These are phyloP conservation scores for Hyles vespertilio DNA, from an alignment of 1,140 invertebrate genomes.

Conservation along the genomic window DNA sequence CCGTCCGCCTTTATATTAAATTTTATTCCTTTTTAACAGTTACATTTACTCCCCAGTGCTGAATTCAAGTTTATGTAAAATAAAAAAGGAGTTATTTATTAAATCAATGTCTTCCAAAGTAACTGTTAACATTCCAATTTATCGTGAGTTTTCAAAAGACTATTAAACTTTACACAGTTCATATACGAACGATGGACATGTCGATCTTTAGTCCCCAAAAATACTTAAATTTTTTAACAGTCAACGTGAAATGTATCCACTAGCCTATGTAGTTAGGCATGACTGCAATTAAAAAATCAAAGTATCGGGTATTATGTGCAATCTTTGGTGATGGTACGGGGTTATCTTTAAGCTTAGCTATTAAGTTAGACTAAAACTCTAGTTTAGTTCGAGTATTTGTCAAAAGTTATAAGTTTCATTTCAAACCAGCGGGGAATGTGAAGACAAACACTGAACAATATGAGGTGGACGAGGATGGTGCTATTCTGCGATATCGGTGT, in stretches of 20 bases:
- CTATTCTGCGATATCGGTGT: constrained; percentile 34
- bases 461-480: constrained; percentile 39
- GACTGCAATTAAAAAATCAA: constrained; percentile 77
- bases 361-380: constrained; percentile 49
- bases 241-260: constrained; percentile 42
- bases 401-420: constrained; percentile 58
- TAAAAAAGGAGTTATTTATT: constrained; percentile 16
- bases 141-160: constrained; percentile 12
- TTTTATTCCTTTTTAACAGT: constrained; percentile 5
- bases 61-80: neutral
- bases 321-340: constrained; percentile 77
- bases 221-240: constrained; percentile 72
- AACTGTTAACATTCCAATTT: constrained; percentile 46
- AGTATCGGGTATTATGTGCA: constrained; percentile 78
- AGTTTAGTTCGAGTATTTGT: constrained; percentile 36
- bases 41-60: constrained; percentile 7
- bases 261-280: constrained; percentile 50
- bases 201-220: constrained; percentile 40
- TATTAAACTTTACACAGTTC: constrained; percentile 18
- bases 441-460: constrained; percentile 18
- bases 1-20: constrained; percentile 48
- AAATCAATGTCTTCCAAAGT: constrained; percentile 60
- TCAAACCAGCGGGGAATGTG: constrained; percentile 47
- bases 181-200: constrained; percentile 32
- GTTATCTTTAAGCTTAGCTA: constrained; percentile 58